Evolutionary conservation across 2,888 invertebrate genomes (phyloP), one percentile per base, ranked within the genome.

Genomic region (Pristionchus exspectatus): DNA sequence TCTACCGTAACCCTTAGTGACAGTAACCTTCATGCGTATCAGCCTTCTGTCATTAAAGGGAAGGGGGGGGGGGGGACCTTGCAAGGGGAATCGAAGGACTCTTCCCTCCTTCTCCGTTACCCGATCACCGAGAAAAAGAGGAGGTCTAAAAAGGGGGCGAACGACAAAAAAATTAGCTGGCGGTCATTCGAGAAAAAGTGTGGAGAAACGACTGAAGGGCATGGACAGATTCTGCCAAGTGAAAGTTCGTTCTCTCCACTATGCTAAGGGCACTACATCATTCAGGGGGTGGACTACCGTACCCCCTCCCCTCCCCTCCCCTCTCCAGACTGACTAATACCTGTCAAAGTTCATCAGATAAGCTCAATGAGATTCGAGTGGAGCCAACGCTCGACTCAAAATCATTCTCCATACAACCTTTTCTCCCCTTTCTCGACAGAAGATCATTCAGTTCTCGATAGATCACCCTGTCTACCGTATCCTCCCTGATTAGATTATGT

Each of bases 11-110:
- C 74, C 38, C 74, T 10, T n/a, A 16, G 30, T 38, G 38, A 74
- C 74, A 74, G 74, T 38, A 74, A 74, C 74, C 74, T 74, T 74
- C 74, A 74, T 24, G 74, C 74, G 38, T 74, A 74, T 74, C 38
- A 74, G 74, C 74, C 74, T 74, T 38, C 74, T 74, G 74, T 74
- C 74, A 74, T 74, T 74, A 74, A 74, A 74, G 33, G 74, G 74
- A 74, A n/a, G n/a, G 24, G 74, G 18, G 74, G 44, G 44, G 38
- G 74, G 44, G 44, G 74, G 74, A 72, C 72, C 72, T 72, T 72
- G 72, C 27, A 27, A 72, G 27, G 72, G 72, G 18, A n/a, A 14
- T 27, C 30, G 33, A 72, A 27, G 72, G 66, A 63, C 63, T 63
- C n/a, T 9, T 50, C 44, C 12, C n/a, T n/a, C n/a, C 63, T 63